These are phyloP conservation scores for Platichthys stellatus DNA, from an alignment of 2,113 vertebrate species.

Conservation along the genomic window DNA sequence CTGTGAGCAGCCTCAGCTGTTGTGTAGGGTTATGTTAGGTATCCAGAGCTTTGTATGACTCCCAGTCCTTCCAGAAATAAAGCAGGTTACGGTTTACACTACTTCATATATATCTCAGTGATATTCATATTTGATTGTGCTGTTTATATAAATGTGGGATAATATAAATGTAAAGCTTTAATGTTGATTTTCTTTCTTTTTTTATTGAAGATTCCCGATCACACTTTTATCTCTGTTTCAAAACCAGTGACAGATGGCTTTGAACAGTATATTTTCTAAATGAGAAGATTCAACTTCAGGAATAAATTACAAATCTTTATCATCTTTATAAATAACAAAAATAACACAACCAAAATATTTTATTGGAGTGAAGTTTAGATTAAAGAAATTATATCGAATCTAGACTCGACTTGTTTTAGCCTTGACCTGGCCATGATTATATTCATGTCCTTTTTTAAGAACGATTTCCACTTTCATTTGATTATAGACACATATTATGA, in stretches of 20 bases:
- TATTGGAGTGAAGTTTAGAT: neutral
- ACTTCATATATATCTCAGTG: conserved; percentile 23
- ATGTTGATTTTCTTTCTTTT: conserved; percentile 33
- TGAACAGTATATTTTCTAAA: conserved; percentile 48
- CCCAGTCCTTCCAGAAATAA: conserved; percentile 4
- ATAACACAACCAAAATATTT: neutral
- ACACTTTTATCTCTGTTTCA: conserved; percentile 22
- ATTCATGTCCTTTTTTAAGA: neutral
- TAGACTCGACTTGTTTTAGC: neutral
- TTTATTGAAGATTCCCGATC: neutral
- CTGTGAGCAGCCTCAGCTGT: neutral
- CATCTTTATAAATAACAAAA: neutral
- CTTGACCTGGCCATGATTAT: conserved; percentile 13
- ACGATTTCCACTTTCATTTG: neutral
- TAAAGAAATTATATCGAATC: neutral
- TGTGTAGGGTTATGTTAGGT: conserved; percentile 5
- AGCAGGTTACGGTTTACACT: conserved; percentile 9
- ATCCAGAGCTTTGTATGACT: conserved; percentile 8
- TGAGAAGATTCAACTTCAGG: neutral
- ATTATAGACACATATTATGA: neutral
- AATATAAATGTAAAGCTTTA: conserved; percentile 11
- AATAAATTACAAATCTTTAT: neutral
- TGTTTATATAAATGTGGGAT: conserved; percentile 12
- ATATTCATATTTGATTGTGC: conserved; percentile 26
- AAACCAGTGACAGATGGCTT: conserved; percentile 33